Evolutionary conservation across 2,113 vertebrate species (phyloP), one percentile per base, ranked within the genome.

Genomic region (Rhinogobius similis): DNA sequence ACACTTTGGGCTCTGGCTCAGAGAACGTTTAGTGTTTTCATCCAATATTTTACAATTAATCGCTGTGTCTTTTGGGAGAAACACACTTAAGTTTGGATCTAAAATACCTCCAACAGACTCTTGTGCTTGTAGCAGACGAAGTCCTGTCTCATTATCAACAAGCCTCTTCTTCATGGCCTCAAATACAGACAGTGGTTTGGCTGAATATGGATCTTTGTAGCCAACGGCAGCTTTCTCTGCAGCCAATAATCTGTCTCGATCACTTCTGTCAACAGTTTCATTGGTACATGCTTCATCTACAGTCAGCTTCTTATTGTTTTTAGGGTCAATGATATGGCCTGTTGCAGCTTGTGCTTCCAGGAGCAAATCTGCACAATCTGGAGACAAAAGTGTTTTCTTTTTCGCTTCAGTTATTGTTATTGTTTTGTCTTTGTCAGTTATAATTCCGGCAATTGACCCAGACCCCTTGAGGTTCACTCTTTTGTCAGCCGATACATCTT

Each of bases 121-220:
- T 59, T 59, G 56, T 27, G 56, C 56, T 26, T 59, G 56, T 18
- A 59, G 26, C 24, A 59, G 56, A 59, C 56, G 56, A 32, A 59
- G 56, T 32, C 56, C 56, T 20, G 56, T 59, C 7, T 59, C 27
- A 18, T 59, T 3, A 5, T 29, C 56, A 59, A 59, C 27, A 29
- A 59, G 26, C 16, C 56, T 23, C 56, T 59, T 59, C 27, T 59
- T 59, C 56, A 59, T 59, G 56, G 56, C 56, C 27, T 59, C 56
- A 59, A 59, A 32, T 18, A 32, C 56, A 29, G 56, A 59, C 16
- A 59, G 56, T 32, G 56, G 56, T 32, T 59, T 27, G 26, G 56
- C 2, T 59, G 56, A 59, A 32, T 32, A 20, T 27, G 56, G 56
- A 59, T 59, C 56, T 59, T 59, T 59, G 56, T 59, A 59, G 56